phyloP scores from a whole-genome alignment of 2,888 invertebrate genomes.

The Scaptomyza parva region DNA sequence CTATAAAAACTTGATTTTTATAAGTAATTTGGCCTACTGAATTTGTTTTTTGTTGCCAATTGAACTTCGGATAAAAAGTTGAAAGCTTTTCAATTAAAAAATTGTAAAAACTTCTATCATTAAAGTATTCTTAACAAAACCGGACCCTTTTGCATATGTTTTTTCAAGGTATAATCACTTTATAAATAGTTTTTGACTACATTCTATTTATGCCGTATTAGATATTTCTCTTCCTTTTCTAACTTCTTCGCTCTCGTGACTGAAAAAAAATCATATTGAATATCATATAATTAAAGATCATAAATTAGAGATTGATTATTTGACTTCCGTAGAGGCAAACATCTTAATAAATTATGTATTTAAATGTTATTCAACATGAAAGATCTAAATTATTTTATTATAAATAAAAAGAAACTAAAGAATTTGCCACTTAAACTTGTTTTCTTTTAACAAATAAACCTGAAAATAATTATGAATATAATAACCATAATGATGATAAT shows the following conservation, averaged over 20 bases:
- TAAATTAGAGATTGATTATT: slow-evolving; percentile 17
- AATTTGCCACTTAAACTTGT: slow-evolving; percentile 31
- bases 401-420: neutral
- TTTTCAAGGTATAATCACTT: neutral
- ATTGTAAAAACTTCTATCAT: no score
- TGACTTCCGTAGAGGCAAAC: slow-evolving; percentile 31
- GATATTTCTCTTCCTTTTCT: neutral
- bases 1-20: slow-evolving; percentile 32
- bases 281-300: slow-evolving; percentile 10
- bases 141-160: neutral
- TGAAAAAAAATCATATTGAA: neutral
- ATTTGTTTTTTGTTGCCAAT: neutral
- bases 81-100: neutral
- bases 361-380: slow-evolving; percentile 27
- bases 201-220: neutral
- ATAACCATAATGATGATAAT: slow-evolving; percentile 32
- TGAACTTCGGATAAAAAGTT: neutral
- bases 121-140: no score
- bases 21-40: slow-evolving; percentile 54
- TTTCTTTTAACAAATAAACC: slow-evolving; percentile 14
- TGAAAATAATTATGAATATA: slow-evolving; percentile 48
- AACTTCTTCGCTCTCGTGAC: neutral
- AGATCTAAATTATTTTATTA: neutral
- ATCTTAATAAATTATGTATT: slow-evolving; percentile 1
- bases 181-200: slow-evolving; percentile 1